Evolutionary conservation across 2,888 invertebrate species (phyloP).

Genomic region (Nycteola revayana): DNA sequence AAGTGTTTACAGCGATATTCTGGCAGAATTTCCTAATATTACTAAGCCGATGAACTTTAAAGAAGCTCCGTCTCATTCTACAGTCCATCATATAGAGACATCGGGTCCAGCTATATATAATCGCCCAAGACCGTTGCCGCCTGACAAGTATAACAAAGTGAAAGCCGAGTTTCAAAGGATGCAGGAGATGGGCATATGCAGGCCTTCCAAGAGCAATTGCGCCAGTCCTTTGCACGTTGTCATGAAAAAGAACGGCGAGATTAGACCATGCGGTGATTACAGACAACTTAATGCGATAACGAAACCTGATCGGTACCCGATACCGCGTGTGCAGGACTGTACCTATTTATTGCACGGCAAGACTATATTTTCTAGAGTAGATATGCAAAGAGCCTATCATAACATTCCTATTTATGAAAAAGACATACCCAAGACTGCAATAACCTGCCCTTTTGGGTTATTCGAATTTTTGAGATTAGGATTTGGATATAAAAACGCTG

Average conservation of each 20-base stretch:
- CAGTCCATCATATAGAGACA: slow-evolving; percentile 1
- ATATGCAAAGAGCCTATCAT: slow-evolving; percentile 1
- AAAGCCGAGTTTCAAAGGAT: background rate
- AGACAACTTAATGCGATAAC: background rate
- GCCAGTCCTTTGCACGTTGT: too few relatives aligned
- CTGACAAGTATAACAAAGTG: background rate
- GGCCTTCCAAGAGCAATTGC: too few relatives aligned
- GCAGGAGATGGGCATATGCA: too few relatives aligned
- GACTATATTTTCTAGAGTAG: background rate
- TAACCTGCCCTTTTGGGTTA: slow-evolving; percentile 6
- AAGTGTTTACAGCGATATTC: background rate
- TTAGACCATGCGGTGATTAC: too few relatives aligned
- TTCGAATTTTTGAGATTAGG: slow-evolving; percentile 5
- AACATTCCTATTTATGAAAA: slow-evolving; percentile 1
- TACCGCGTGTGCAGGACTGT: too few relatives aligned
- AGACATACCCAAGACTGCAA: slow-evolving; percentile 9
- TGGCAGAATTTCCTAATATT: slow-evolving; percentile 1
- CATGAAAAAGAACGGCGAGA: too few relatives aligned
- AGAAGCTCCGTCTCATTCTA: too few relatives aligned
- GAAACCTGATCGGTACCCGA: background rate
- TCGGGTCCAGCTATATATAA: too few relatives aligned
- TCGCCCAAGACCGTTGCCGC: too few relatives aligned
- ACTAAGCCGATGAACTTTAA: background rate
- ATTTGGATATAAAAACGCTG: slow-evolving; percentile 5
- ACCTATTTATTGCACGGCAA: too few relatives aligned